phyloP scores from a whole-genome alignment of 1,140 invertebrate genomes.

The Nylanderia fulva region DNA sequence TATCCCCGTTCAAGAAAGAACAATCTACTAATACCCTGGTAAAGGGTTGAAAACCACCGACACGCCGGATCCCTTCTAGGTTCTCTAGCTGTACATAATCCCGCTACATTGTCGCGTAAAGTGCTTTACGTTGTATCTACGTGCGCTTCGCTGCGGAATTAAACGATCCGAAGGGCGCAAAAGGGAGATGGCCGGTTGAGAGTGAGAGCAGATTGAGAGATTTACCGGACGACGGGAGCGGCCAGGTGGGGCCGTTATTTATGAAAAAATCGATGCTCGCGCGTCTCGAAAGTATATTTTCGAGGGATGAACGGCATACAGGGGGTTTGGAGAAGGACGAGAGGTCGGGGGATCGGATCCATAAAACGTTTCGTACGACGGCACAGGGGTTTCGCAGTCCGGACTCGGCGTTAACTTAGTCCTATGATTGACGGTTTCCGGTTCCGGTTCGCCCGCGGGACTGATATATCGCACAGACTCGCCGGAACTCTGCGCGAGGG shows the following conservation, averaged over 20 bases:
- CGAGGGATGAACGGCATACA: constrained; percentile 37
- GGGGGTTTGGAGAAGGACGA: background rate
- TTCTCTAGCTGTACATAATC: constrained; percentile 54
- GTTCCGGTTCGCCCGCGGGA: constrained; percentile 73
- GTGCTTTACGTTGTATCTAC: constrained; percentile 49
- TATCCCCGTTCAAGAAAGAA: constrained; percentile 33
- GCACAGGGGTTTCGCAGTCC: constrained; percentile 41
- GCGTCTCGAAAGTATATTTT: constrained; percentile 72
- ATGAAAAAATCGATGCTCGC: constrained; percentile 77
- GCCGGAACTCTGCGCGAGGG: constrained; percentile 75
- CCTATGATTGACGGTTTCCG: constrained; percentile 80
- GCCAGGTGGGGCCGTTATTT: constrained; percentile 73
- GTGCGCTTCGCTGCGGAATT: constrained; percentile 55
- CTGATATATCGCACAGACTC: constrained; percentile 77
- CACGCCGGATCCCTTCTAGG: constrained; percentile 40
- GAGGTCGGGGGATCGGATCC: constrained; percentile 40
- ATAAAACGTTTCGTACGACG: constrained; percentile 73
- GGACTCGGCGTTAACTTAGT: constrained; percentile 76
- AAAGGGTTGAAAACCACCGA: constrained; percentile 58
- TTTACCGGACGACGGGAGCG: constrained; percentile 61
- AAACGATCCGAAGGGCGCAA: constrained; percentile 25
- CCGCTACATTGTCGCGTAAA: constrained; percentile 59
- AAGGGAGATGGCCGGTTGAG: background rate
- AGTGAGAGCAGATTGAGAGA: constrained; percentile 67
- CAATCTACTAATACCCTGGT: constrained; percentile 34